phyloP scores from a whole-genome alignment of 2,113 vertebrate genomes.

The Odontophorus gujanensis region DNA sequence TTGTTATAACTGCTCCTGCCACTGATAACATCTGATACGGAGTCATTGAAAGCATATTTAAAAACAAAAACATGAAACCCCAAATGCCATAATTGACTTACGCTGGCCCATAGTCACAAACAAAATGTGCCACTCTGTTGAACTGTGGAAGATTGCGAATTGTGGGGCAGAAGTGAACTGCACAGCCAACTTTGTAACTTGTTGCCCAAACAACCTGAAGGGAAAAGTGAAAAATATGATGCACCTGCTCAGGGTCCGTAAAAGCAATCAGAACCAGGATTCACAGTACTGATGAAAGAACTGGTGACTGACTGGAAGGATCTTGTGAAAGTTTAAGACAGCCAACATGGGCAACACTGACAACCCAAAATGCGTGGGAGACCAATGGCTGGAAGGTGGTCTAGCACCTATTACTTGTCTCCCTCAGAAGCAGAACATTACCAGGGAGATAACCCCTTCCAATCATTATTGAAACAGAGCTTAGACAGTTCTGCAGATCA shows the following conservation, averaged over 20 bases:
- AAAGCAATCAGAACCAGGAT: background rate
- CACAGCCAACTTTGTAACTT: conserved; percentile 80
- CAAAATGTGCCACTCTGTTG: conserved; percentile 64
- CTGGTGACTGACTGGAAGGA: background rate
- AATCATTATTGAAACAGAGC: background rate
- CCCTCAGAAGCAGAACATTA: background rate
- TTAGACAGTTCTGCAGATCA: accelerated
- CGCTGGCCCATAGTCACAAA: conserved; percentile 78
- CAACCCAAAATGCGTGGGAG: background rate
- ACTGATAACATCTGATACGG: background rate
- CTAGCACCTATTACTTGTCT: background rate
- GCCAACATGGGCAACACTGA: background rate
- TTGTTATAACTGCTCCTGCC: background rate
- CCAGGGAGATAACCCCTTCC: background rate
- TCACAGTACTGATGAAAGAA: background rate
- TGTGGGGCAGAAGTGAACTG: conserved; percentile 65
- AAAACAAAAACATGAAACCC: background rate
- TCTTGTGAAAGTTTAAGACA: background rate
- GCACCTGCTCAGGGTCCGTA: background rate
- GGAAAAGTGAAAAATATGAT: background rate
- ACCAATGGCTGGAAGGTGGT: background rate
- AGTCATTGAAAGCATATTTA: background rate
- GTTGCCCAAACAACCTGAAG: conserved; percentile 77
- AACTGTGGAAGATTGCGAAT: background rate
- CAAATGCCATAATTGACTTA: conserved; percentile 61